Conservation (phyloP, 2,888 invertebrate species). For the Lithophane socia region DNA sequence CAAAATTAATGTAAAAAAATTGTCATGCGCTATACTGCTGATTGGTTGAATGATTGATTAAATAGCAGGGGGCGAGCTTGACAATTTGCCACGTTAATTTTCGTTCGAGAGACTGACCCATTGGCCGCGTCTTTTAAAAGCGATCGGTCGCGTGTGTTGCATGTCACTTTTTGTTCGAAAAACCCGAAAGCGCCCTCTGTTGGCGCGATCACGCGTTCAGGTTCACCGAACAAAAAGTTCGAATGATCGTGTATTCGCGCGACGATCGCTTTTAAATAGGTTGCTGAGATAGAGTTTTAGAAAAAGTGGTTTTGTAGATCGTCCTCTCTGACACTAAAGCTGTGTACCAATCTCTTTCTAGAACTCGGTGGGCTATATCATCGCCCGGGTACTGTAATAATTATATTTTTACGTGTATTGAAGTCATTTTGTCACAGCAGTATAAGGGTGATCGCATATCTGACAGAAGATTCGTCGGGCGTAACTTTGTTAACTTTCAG, state of each 20-base stretch:
- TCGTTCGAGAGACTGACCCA: background rate
- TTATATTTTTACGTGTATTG: conserved; percentile 49
- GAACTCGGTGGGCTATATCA: conserved; percentile 10
- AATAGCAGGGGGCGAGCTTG: background rate
- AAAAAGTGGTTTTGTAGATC: background rate
- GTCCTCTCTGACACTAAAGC: background rate
- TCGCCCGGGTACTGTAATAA: conserved; percentile 18
- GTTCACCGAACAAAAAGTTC: no score
- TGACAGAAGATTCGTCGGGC: background rate
- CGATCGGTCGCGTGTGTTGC: no score
- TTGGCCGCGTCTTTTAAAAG: no score
- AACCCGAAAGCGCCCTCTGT: no score
- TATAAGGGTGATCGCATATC: background rate
- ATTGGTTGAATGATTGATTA: background rate
- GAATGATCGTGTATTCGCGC: no score
- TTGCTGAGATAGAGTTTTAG: background rate
- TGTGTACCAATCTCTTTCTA: no score
- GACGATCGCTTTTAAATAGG: no score
- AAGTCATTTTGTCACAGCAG: conserved; percentile 63
- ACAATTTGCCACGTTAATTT: background rate
- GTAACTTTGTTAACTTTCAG: background rate
- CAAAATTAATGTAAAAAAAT: background rate
- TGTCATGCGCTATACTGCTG: background rate
- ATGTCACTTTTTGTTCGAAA: no score
- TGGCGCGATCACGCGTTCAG: no score